Base-by-base conservation (phyloP, 1,140 invertebrate species). In the Vollenhovia emeryi region DNA sequence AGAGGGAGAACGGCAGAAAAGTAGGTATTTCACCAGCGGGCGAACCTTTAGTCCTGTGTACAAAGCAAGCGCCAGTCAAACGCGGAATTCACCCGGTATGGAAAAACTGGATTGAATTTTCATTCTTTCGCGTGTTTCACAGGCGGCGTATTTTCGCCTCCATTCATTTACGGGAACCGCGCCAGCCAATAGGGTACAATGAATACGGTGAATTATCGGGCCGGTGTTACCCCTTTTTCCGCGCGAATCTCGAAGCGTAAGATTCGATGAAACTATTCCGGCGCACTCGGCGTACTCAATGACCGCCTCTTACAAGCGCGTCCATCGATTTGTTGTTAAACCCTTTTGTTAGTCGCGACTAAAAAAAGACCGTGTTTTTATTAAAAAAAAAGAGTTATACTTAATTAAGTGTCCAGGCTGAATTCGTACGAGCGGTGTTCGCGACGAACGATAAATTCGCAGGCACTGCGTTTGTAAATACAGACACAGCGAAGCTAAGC, bases 161-260 rank as follows among this genome's bases (percentile, higher is more conserved):
- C 71, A 60, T 85, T 85, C 84, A 71, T 85, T 85, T 73, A 85
- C 50, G 55, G 84, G 76, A 55, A 60, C 78, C 21, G 45, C 33
- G 76, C 62, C 76, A 71, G 30, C 45, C 64, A 57, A 85, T 79
- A 55, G 24, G n/a, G 13, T 50, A 48, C 82, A 78, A 64, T 76
- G 82, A 84, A 84, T 55, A 78, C 59, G 48, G 57, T 66, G 36
- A 78, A 85, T 85, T 85, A 85, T 55, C 40, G 24, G n/a, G 82
- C n/a, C 75, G 36, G n/a, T 59, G 40, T 68, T 69, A 8, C 30
- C 33, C 36, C 48, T 48, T 36, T 85, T 68, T 66, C 13, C 66
- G 66, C 36, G 18, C 45, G 33, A 69, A 78, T 50, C 15, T 24
- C 76, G 33, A 69, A 69, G 48, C 78, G 78, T 82, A 73, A 82